Evolutionary conservation across 2,888 invertebrate genomes (phyloP).

Genomic region (Macaria notata): DNA sequence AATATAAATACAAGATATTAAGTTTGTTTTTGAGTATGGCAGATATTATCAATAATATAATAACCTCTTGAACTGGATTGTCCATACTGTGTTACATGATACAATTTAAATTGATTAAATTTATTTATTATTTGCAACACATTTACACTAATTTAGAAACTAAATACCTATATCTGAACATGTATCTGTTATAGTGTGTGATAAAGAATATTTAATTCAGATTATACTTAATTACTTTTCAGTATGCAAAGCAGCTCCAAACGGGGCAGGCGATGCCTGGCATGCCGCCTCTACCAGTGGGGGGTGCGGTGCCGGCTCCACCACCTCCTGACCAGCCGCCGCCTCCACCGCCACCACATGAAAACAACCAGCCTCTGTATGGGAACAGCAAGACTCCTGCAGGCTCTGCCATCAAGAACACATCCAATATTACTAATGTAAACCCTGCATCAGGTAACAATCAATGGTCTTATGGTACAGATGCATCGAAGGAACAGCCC

Average conservation of each 20-base stretch:
- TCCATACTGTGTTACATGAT: too few relatives aligned
- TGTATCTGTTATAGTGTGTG: too few relatives aligned
- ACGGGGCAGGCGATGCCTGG: constrained; percentile 53
- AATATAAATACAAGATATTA: too few relatives aligned
- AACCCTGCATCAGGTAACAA: constrained; percentile 53
- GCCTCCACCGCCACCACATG: constrained; percentile 65
- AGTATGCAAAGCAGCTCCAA: constrained; percentile 74
- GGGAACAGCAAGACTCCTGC: constrained; percentile 37
- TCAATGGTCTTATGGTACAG: constrained; percentile 50
- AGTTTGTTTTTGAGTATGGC: too few relatives aligned
- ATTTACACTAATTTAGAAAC: too few relatives aligned
- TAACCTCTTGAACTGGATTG: too few relatives aligned
- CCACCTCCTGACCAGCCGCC: constrained; percentile 55
- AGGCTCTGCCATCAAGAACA: constrained; percentile 14
- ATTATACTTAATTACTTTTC: constrained; percentile 12
- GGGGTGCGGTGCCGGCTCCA: constrained; percentile 46
- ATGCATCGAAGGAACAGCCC: constrained; percentile 29
- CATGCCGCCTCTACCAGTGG: constrained; percentile 55
- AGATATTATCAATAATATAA: too few relatives aligned
- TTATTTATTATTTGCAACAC: too few relatives aligned
- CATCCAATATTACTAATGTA: constrained; percentile 36
- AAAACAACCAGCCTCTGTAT: constrained; percentile 69
- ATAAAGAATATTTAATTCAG: too few relatives aligned
- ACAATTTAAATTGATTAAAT: too few relatives aligned
- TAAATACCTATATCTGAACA: too few relatives aligned